Conservation (phyloP, 2,113 vertebrate genomes). For the Zootoca vivipara region DNA sequence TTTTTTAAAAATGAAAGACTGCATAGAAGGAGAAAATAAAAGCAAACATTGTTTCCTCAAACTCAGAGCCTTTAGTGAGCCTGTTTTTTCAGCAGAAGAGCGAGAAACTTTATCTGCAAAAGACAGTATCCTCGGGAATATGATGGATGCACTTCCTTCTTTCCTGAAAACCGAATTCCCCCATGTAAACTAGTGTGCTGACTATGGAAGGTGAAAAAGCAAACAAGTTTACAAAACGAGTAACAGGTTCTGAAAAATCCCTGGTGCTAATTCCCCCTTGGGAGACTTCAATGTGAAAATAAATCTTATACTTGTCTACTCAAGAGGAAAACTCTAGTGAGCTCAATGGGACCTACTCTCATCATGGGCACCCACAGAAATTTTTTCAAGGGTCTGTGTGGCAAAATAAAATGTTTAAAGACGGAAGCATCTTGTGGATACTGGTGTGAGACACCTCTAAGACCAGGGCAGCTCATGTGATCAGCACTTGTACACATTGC, state of each 20-base stretch:
- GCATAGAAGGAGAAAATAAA: neutral
- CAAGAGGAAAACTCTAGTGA: neutral
- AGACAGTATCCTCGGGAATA: neutral
- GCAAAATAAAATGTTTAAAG: neutral
- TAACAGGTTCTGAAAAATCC: conserved; percentile 41
- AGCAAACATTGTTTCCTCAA: neutral
- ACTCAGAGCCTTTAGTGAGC: neutral
- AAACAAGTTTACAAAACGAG: conserved; percentile 8
- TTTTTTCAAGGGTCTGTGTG: no score
- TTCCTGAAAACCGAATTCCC: neutral
- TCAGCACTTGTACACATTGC: neutral
- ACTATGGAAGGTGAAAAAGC: neutral
- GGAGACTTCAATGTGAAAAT: neutral
- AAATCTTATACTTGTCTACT: neutral
- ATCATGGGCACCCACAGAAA: no score
- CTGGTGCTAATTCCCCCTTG: neutral
- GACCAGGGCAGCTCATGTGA: neutral
- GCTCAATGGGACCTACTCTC: neutral
- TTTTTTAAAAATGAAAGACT: neutral
- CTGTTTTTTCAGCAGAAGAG: no score
- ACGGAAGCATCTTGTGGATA: neutral
- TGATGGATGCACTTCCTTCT: neutral
- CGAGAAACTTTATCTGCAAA: neutral
- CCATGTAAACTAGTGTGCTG: neutral
- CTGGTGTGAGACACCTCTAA: neutral